Conservation (phyloP, 2,888 invertebrate species). For the Synergus umbraculus region DNA sequence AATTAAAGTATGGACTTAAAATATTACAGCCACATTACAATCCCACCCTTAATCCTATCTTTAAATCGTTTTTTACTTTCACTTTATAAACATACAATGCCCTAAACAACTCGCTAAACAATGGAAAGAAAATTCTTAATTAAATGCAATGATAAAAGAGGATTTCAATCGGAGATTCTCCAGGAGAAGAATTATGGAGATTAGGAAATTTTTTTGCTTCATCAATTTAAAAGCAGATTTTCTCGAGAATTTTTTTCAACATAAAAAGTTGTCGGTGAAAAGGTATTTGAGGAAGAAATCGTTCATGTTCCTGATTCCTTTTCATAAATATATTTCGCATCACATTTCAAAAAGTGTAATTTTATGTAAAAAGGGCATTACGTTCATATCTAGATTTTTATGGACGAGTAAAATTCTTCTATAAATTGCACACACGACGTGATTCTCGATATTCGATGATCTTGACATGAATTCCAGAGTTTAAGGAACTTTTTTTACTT, state of each 20-base stretch:
- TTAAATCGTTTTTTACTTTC: not conserved
- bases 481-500: not conserved
- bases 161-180: not conserved
- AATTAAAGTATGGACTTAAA: not conserved
- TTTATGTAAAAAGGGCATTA: constrained; percentile 12
- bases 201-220: not conserved
- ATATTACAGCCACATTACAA: not conserved
- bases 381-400: constrained; percentile 11
- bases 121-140: not conserved
- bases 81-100: not conserved
- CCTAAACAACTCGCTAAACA: not conserved
- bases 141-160: not conserved
- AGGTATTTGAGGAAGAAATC: constrained; percentile 15
- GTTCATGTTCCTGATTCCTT: constrained; percentile 4
- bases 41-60: not conserved
- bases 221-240: not conserved
- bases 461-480: constrained; percentile 17
- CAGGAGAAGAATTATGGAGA: not conserved
- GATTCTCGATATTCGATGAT: constrained; percentile 22
- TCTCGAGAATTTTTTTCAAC: not conserved
- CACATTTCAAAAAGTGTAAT: constrained; percentile 25
- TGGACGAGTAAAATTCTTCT: not conserved
- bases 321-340: constrained; percentile 29
- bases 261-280: not conserved
- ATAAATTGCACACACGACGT: constrained; percentile 20